Base-by-base conservation (phyloP, 2,113 vertebrate genomes). In the Smithornis capensis region DNA sequence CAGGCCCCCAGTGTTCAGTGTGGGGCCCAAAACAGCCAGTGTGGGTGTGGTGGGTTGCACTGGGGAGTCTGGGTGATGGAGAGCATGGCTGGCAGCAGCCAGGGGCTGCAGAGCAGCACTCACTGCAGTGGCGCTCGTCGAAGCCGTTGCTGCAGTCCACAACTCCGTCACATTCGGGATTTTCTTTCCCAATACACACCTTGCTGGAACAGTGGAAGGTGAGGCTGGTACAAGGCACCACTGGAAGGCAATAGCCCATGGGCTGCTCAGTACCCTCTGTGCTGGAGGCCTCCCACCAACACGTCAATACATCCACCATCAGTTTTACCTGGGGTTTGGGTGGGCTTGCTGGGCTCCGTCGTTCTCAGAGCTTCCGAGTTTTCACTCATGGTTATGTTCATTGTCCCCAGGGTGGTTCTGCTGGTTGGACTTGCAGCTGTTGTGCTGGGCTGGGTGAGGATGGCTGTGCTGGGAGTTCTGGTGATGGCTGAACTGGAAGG, bases 101-200 rank as follows among this genome's bases (percentile, higher is more conserved):
- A 3, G 0, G 3, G 71, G 44, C 53, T 84, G 21, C n/a, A 42
- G 4, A 65, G n/a, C 19, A 19, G 18, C 8, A 96, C 98, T 92
- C 67, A 99, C 98, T 94, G 2, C 99, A 99, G 95, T 98, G 98
- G 52, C 11, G 95, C 94, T 99, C 99, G 1, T 99, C 99, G 0
- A 95, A 96, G 74, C 97, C 95, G 4, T 98, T 98, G 83, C 96
- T 95, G 95, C 99, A 99, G 97, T 99, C 99, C 2, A 90, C 55
- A 45, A 98, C 19, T 25, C 97, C 97, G 22, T 99, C 99, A 28
- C 99, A 99, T 89, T 99, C 98, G 0, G 99, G 98, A 77, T 99
- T 99, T 23, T 98, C 90, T 80, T 99, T 99, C 78, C 94, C 97
- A 60, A 99, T 98, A 55, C 99, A 99, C 67, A 96, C 82, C 22